A percentile compares a stretch with the other conserved stretches of the same genome.
phyloP scores from a whole-genome alignment of 2,888 invertebrate genomes.

The Sycophila texana region DNA sequence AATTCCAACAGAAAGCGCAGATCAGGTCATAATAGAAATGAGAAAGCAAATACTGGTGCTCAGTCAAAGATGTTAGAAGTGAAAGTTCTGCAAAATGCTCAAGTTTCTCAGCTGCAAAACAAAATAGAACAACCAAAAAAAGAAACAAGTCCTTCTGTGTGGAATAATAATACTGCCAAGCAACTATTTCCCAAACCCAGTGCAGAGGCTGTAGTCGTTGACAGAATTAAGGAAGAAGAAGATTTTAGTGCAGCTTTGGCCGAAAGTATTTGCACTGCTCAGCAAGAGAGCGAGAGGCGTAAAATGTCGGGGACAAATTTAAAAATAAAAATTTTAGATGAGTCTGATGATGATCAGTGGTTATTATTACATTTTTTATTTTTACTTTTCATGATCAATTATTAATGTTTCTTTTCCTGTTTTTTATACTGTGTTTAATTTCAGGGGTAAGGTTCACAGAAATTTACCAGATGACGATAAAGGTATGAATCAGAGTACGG shows the following conservation, averaged over 20 bases:
- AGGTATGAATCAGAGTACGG: neutral
- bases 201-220: conserved; percentile 30
- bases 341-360: conserved; percentile 36
- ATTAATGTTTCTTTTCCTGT: neutral
- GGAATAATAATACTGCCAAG: conserved; percentile 36
- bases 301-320: conserved; percentile 3
- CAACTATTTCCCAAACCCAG: conserved; percentile 47
- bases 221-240: conserved; percentile 56
- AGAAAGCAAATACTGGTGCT: neutral
- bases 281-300: conserved; percentile 31
- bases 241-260: conserved; percentile 50
- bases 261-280: conserved; percentile 56
- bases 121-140: neutral
- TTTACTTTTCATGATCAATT: neutral
- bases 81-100: neutral
- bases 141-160: neutral
- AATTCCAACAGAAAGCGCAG: neutral
- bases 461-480: conserved; percentile 52
- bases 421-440: conserved; percentile 16
- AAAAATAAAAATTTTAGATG: conserved; percentile 15
- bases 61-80: neutral
- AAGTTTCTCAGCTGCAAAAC: neutral
- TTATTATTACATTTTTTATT: neutral
- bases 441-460: conserved; percentile 44
- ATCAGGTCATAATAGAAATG: neutral